These are phyloP conservation scores for Clanis bilineata DNA, from an alignment of 2,888 invertebrate species.

Conservation along the genomic window DNA sequence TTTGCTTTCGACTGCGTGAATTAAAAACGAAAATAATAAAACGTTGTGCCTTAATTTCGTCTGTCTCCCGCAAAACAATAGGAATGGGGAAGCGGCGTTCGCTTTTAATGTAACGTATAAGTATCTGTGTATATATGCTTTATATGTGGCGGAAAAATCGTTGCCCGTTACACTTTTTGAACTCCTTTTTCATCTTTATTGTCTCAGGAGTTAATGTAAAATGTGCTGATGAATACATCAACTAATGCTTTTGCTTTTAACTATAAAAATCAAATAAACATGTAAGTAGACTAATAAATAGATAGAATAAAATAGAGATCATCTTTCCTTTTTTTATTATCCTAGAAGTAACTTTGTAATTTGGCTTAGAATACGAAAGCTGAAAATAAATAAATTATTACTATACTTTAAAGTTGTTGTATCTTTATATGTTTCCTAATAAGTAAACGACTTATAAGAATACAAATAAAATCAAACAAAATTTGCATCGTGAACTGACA, in stretches of 20 bases:
- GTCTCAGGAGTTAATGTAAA: not conserved
- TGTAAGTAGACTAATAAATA: too few species aligned
- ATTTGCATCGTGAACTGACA: not conserved
- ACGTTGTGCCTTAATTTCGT: slow-evolving; percentile 64
- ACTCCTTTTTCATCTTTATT: not conserved
- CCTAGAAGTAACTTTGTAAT: too few species aligned
- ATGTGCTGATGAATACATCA: not conserved
- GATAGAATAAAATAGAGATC: too few species aligned
- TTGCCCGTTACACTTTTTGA: slow-evolving; percentile 32
- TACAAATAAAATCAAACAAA: not conserved
- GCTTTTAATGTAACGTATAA: slow-evolving; percentile 50
- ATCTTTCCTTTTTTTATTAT: too few species aligned
- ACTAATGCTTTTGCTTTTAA: too few species aligned
- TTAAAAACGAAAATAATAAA: slow-evolving; percentile 73
- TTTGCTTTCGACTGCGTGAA: slow-evolving; percentile 63
- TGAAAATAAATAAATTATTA: too few species aligned
- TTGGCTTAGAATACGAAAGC: too few species aligned
- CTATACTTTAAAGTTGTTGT: too few species aligned
- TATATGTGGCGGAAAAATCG: slow-evolving; percentile 14
- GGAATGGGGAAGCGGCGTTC: slow-evolving; percentile 43
- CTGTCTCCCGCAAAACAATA: slow-evolving; percentile 64
- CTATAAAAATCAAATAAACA: too few species aligned
- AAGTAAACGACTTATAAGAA: not conserved
- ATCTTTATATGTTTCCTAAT: too few species aligned
- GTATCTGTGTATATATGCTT: not conserved